These are phyloP conservation scores for Yponomeuta evonymella DNA, from an alignment of 2,888 invertebrate species.

Conservation along the genomic window DNA sequence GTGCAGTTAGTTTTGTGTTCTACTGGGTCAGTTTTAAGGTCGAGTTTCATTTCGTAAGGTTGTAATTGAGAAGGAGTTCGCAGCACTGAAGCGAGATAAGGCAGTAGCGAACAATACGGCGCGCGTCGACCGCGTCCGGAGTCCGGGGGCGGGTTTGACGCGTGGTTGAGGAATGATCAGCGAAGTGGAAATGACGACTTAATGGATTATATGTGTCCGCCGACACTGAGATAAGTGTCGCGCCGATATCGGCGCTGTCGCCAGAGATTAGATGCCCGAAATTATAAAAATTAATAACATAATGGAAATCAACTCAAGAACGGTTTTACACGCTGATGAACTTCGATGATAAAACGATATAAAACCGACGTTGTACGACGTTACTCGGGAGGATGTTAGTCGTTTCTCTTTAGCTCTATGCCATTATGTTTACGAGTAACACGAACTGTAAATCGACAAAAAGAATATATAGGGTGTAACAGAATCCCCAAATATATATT, in stretches of 20 bases:
- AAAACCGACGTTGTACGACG: slow-evolving; percentile 32
- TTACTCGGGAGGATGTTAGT: slow-evolving; percentile 33
- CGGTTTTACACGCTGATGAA: slow-evolving; percentile 58
- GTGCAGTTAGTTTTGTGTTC: slow-evolving; percentile 31
- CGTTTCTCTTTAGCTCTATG: slow-evolving; percentile 27
- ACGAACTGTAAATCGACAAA: not conserved
- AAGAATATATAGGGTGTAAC: not conserved
- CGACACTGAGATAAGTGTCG: slow-evolving; percentile 74
- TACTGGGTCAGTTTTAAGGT: slow-evolving; percentile 48
- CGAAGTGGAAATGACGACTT: slow-evolving; percentile 75
- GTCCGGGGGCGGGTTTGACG: slow-evolving; percentile 63
- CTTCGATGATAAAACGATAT: slow-evolving; percentile 43
- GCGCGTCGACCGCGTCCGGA: slow-evolving; percentile 24
- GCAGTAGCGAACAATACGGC: slow-evolving; percentile 69
- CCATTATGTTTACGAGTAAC: slow-evolving; percentile 5
- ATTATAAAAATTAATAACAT: slow-evolving; percentile 70
- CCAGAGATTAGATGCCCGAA: slow-evolving; percentile 64
- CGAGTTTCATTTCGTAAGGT: slow-evolving; percentile 36
- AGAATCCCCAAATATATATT: no score
- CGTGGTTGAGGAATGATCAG: slow-evolving; percentile 73
- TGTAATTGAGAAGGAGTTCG: slow-evolving; percentile 47
- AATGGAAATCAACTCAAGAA: slow-evolving; percentile 61
- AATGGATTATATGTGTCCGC: slow-evolving; percentile 75
- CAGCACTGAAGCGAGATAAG: slow-evolving; percentile 51
- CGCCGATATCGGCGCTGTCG: slow-evolving; percentile 59